phyloP scores from a whole-genome alignment of 92 coral and sea anemone genomes.

The Chrysogorgia sp. region DNA sequence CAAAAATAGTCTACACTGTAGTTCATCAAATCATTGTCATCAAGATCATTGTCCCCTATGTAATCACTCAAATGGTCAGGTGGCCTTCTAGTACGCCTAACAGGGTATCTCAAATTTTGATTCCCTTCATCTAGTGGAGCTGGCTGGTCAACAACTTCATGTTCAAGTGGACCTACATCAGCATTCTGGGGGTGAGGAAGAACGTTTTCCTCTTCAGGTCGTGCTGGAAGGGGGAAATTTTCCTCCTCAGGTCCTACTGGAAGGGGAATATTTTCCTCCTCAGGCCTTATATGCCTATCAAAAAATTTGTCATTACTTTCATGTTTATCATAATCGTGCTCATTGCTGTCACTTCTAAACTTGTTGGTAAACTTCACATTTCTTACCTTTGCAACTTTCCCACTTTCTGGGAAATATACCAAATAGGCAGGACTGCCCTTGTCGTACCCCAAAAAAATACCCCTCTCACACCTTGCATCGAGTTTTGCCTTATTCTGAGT shows the following conservation, averaged over 20 bases:
- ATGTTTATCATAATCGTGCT: neutral
- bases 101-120: conserved; percentile 29
- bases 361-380: conserved; percentile 55
- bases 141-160: conserved; percentile 14
- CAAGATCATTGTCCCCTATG: conserved; percentile 30
- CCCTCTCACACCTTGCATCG: neutral
- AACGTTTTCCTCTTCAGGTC: conserved; percentile 11
- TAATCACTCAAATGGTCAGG: conserved; percentile 60
- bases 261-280: no score
- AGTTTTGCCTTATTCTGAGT: neutral
- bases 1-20: conserved; percentile 56
- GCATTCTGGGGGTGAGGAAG: conserved; percentile 17
- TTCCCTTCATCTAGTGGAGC: conserved; percentile 30
- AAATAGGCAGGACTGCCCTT: conserved; percentile 60
- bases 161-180: conserved; percentile 42
- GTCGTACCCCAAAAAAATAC: conserved; percentile 7
- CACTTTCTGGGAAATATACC: no score
- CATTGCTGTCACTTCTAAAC: conserved; percentile 26
- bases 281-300: neutral
- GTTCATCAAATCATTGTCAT: conserved; percentile 40
- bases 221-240: neutral
- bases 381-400: conserved; percentile 32
- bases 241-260: no score
- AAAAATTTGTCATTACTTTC: neutral
- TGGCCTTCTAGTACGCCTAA: conserved; percentile 46